Percentiles rank a stretch among this genome's conserved stretches.
Evolutionary conservation across 2,888 invertebrate species (phyloP).

Genomic region (Cryptophagus acutangulus): DNA sequence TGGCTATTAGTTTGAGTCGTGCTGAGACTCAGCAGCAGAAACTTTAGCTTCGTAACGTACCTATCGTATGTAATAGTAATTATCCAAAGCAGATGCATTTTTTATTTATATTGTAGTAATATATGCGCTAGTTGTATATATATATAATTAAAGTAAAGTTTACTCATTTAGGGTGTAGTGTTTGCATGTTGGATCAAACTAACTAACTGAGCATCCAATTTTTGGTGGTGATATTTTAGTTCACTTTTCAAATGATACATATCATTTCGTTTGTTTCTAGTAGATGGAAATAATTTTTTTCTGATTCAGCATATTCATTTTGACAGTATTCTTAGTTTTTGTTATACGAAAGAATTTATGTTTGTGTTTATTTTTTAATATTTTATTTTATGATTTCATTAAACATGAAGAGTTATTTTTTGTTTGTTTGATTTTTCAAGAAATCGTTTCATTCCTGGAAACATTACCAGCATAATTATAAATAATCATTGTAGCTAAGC

Average conservation of each 20-base stretch:
- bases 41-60: constrained; percentile 10
- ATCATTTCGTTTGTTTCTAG: not conserved
- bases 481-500: constrained; percentile 6
- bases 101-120: constrained; percentile 1
- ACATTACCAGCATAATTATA: constrained; percentile 5
- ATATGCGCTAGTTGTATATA: constrained; percentile 5
- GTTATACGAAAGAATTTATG: not conserved
- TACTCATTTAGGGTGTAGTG: not conserved
- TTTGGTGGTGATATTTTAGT: not conserved
- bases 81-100: not conserved
- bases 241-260: not conserved
- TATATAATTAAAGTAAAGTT: too few species aligned
- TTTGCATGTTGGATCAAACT: not conserved
- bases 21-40: constrained; percentile 44
- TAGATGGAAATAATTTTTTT: not conserved
- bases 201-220: not conserved
- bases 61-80: constrained; percentile 5
- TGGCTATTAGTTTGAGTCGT: constrained; percentile 66
- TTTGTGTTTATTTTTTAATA: constrained; percentile 4
- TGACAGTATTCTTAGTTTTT: constrained; percentile 2
- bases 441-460: constrained; percentile 1
- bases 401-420: too few species aligned
- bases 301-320: too few species aligned
- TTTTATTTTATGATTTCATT: constrained; percentile 2
- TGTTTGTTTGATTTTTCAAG: not conserved